Conservation (phyloP, 1,140 invertebrate genomes). For the Platyscapa corneri region DNA sequence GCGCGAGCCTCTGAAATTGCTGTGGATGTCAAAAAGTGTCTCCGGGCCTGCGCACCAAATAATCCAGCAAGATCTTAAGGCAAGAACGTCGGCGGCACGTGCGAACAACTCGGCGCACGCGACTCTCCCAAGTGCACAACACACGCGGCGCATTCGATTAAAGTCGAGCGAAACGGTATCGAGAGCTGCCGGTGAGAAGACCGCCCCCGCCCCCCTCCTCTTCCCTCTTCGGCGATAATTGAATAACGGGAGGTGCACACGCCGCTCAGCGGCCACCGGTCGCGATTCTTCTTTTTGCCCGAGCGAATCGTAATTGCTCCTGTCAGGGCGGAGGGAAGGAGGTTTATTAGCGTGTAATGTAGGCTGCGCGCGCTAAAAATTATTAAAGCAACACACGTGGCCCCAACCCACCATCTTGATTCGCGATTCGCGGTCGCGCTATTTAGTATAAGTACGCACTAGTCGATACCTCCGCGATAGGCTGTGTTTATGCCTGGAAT, state of each 20-base stretch:
- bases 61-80: too few species aligned
- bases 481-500: neutral
- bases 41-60: too few species aligned
- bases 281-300: neutral
- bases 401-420: too few species aligned
- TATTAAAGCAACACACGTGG: neutral
- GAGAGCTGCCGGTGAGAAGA: too few species aligned
- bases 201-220: too few species aligned
- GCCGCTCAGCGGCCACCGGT: neutral
- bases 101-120: too few species aligned
- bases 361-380: neutral
- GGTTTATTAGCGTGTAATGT: conserved; percentile 39
- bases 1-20: too few species aligned
- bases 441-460: neutral
- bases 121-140: too few species aligned
- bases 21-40: too few species aligned
- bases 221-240: conserved; percentile 11
- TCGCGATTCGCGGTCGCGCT: neutral
- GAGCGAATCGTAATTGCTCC: conserved; percentile 17
- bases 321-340: neutral
- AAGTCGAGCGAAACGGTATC: conserved; percentile 6
- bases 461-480: neutral
- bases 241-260: conserved; percentile 32
- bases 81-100: too few species aligned
- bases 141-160: too few species aligned